phyloP scores from a whole-genome alignment of 2,888 invertebrate species.

The Heliconius erato region DNA sequence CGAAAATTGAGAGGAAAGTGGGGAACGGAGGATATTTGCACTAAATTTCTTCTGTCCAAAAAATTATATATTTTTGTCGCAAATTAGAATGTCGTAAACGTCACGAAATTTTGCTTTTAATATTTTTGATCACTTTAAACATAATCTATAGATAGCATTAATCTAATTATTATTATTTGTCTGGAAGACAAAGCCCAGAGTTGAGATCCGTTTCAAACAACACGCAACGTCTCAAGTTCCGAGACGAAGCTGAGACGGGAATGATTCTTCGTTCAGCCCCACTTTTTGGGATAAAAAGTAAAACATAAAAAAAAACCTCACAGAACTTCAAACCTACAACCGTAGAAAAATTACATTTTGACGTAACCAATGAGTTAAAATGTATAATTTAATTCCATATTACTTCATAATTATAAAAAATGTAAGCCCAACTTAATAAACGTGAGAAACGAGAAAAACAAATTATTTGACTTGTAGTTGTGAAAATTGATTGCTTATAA shows the following conservation, averaged over 20 bases:
- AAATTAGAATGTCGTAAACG: no score
- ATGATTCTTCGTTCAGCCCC: no score
- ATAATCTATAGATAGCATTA: neutral
- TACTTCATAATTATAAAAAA: constrained; percentile 26
- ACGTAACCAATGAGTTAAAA: neutral
- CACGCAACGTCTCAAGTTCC: neutral
- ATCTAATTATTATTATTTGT: neutral
- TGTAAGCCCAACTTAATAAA: constrained; percentile 19
- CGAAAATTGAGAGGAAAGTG: neutral
- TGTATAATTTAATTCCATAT: constrained; percentile 7
- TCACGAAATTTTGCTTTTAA: neutral
- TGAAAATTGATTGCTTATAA: constrained; percentile 29
- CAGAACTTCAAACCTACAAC: neutral
- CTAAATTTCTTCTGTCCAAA: neutral
- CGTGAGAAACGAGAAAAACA: constrained; percentile 22
- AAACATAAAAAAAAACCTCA: neutral
- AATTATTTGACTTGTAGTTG: constrained; percentile 10
- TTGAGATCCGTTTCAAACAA: neutral
- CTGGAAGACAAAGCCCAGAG: neutral
- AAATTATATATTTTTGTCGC: no score
- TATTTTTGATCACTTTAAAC: neutral
- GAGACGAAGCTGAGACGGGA: neutral
- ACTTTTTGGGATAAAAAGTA: neutral
- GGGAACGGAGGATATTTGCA: neutral
- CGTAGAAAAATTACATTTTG: neutral